phyloP scores from a whole-genome alignment of 2,888 invertebrate genomes.

The Corythucha ciliata region DNA sequence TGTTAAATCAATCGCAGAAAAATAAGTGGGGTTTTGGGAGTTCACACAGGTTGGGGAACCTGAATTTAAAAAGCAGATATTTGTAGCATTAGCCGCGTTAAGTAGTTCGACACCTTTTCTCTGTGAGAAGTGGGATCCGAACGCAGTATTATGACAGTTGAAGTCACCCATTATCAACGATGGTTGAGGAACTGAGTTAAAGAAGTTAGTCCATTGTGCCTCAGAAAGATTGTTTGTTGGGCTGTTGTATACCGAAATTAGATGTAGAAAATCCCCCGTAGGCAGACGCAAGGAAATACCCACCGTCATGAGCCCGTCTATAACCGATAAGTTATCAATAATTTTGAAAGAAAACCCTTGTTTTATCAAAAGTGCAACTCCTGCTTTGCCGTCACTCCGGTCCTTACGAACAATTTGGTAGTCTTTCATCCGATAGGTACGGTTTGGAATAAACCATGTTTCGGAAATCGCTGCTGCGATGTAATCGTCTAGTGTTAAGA shows the following conservation, averaged over 20 bases:
- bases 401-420: neutral
- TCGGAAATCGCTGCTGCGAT: conserved; percentile 3
- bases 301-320: neutral
- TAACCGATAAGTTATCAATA: neutral
- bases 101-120: neutral
- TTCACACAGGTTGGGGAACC: conserved; percentile 2
- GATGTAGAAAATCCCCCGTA: no score
- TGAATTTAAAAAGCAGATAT: neutral
- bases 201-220: conserved; percentile 1
- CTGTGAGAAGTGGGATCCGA: neutral
- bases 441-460: neutral
- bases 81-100: neutral
- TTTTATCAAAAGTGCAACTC: neutral
- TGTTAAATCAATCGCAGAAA: conserved; percentile 11
- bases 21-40: neutral
- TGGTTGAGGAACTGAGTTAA: neutral
- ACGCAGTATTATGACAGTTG: conserved; percentile 5
- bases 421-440: neutral
- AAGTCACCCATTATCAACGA: conserved; percentile 3
- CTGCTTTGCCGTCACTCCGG: conserved; percentile 1
- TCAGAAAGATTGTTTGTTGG: no score
- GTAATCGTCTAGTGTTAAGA: neutral
- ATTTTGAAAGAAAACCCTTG: neutral
- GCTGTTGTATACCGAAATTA: no score
- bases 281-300: no score